Conservation (phyloP, 2,888 invertebrate species). For the Lithophane leautieri region DNA sequence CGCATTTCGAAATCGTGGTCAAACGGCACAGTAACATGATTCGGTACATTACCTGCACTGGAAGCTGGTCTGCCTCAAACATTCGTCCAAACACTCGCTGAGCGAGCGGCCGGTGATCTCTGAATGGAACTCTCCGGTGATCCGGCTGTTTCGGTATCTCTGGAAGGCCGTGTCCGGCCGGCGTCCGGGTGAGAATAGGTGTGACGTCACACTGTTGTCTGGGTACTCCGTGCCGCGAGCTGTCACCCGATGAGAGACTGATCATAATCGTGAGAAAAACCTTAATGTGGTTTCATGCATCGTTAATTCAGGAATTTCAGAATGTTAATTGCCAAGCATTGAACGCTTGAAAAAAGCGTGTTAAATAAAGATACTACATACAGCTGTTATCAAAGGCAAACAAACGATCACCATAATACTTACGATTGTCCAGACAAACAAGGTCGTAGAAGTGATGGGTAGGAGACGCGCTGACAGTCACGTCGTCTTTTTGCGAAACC, state of each 20-base stretch:
- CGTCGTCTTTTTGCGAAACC: constrained; percentile 96
- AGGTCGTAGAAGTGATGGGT: constrained; percentile 97
- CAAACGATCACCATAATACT: constrained; percentile 84
- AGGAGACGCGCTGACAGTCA: constrained; percentile 95
- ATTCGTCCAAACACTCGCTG: constrained; percentile 97
- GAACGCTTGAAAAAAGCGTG: constrained; percentile 36
- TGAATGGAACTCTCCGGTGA: constrained; percentile 97
- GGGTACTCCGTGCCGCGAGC: constrained; percentile 97
- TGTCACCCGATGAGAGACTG: constrained; percentile 91
- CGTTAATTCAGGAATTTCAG: constrained; percentile 57
- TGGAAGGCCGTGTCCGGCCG: constrained; percentile 97
- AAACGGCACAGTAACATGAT: constrained; percentile 60
- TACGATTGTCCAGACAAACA: constrained; percentile 97
- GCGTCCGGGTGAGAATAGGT: constrained; percentile 95
- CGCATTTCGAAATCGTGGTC: constrained; percentile 63
- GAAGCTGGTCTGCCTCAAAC: constrained; percentile 96
- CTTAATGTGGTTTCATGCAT: constrained; percentile 83
- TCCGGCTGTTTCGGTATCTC: constrained; percentile 95
- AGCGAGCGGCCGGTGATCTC: constrained; percentile 96
- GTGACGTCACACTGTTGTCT: constrained; percentile 96
- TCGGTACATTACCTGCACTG: constrained; percentile 93
- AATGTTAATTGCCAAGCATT: constrained; percentile 47
- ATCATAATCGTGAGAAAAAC: constrained; percentile 88
- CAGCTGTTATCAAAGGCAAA: constrained; percentile 50
- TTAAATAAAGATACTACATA: constrained; percentile 29